These are phyloP conservation scores for Mus caroli DNA, from an alignment of 2,797 vertebrate species.

Conservation along the genomic window DNA sequence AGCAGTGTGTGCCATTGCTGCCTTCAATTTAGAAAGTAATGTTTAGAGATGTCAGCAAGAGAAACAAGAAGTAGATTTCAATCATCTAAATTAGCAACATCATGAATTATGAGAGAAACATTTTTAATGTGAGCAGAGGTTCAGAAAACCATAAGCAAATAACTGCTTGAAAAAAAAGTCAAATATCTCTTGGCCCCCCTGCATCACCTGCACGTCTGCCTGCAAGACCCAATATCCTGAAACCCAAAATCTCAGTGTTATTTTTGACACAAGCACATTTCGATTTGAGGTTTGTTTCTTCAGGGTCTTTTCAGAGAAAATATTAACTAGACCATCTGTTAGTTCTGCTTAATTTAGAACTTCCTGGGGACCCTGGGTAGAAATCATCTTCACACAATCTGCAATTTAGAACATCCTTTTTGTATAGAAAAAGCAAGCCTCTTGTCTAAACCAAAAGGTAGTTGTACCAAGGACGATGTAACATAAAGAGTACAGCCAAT, in stretches of 20 bases:
- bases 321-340: background rate
- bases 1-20: background rate
- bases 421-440: background rate
- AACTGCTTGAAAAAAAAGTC: background rate
- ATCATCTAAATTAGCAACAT: background rate
- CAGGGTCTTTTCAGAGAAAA: constrained; percentile 6
- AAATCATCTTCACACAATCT: background rate
- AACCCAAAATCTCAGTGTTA: background rate
- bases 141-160: background rate
- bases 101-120: background rate
- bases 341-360: background rate
- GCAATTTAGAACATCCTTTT: constrained; percentile 3
- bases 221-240: background rate
- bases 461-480: background rate
- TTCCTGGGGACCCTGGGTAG: background rate
- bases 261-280: constrained; percentile 9
- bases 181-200: background rate
- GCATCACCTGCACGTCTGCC: background rate
- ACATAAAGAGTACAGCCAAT: background rate
- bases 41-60: background rate
- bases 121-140: background rate
- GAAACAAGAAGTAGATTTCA: background rate
- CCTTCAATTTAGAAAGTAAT: background rate
- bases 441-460: background rate
- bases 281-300: background rate